A percentile compares a stretch with the other conserved stretches of the same genome.
Evolutionary conservation across 2,888 invertebrate species (phyloP).

Genomic region (Caenorhabditis drosophilae): DNA sequence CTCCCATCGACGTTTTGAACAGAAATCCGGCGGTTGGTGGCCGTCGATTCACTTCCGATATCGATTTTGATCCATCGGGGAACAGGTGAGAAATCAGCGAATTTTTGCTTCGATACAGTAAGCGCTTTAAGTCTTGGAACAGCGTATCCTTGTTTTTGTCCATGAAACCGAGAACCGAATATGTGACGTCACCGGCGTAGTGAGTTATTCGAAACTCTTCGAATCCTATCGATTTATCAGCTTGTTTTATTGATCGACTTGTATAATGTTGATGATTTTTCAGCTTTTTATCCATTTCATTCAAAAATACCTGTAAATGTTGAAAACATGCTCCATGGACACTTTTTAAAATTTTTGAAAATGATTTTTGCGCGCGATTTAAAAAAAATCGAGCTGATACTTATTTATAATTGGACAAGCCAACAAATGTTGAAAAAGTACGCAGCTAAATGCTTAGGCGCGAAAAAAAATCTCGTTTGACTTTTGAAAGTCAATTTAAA

Average conservation of each 20-base stretch:
- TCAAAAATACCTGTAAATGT: too few relatives aligned
- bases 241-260: constrained; percentile 77
- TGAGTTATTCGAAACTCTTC: constrained; percentile 76
- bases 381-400: too few relatives aligned
- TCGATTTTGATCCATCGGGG: constrained; percentile 92
- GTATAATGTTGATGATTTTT: constrained; percentile 86
- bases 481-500: too few relatives aligned
- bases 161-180: constrained; percentile 86
- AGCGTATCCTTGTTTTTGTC: constrained; percentile 96
- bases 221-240: constrained; percentile 72
- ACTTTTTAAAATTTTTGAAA: too few relatives aligned
- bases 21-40: constrained; percentile 91
- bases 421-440: too few relatives aligned
- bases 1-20: constrained; percentile 88
- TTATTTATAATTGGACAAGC: too few relatives aligned
- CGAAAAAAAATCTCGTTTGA: too few relatives aligned
- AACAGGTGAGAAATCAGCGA: constrained; percentile 84
- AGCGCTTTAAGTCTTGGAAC: constrained; percentile 93
- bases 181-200: constrained; percentile 95
- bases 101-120: constrained; percentile 77
- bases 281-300: constrained; percentile 89
- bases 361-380: too few relatives aligned
- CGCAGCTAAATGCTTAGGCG: too few relatives aligned
- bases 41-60: constrained; percentile 89
- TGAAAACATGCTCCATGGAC: too few relatives aligned